Evolutionary conservation across 1,140 invertebrate genomes (phyloP).

Genomic region (Drosophila kanapiae): DNA sequence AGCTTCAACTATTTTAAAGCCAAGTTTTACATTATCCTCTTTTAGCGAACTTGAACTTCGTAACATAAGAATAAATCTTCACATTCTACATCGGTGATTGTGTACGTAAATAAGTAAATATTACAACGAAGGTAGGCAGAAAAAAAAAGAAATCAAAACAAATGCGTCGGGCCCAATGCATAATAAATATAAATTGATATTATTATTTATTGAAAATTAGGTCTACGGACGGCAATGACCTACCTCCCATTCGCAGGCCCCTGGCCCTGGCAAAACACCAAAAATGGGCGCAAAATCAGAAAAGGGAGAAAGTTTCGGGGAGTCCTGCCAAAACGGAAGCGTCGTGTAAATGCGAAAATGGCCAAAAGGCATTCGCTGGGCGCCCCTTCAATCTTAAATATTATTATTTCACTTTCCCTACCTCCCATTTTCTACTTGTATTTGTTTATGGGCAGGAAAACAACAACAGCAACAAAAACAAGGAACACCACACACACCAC

Average conservation of each 20-base stretch:
- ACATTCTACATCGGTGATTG: constrained; percentile 5
- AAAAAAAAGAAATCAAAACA: not conserved
- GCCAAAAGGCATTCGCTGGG: constrained; percentile 58
- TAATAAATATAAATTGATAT: constrained; percentile 67
- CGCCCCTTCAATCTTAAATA: constrained; percentile 57
- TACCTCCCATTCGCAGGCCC: constrained; percentile 6
- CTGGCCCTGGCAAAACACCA: constrained; percentile 9
- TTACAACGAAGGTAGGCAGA: constrained; percentile 3
- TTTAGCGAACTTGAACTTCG: not conserved
- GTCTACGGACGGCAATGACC: constrained; percentile 48
- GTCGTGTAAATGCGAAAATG: constrained; percentile 62
- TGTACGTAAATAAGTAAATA: constrained; percentile 32
- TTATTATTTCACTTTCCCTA: constrained; percentile 25
- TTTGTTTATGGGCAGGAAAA: constrained; percentile 11
- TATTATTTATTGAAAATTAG: constrained; percentile 68
- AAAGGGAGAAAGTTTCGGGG: constrained; percentile 14
- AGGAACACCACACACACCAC: not conserved
- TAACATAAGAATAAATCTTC: constrained; percentile 22
- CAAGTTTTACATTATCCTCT: not conserved
- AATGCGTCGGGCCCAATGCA: constrained; percentile 2
- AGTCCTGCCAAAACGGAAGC: constrained; percentile 70
- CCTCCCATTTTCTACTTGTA: not conserved
- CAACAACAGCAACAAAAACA: not conserved
- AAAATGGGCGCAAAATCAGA: not conserved
- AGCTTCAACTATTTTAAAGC: not conserved